These are phyloP conservation scores for Sinocyclocheilus maitianheensis DNA, from an alignment of 2,113 vertebrate genomes.

Conservation along the genomic window DNA sequence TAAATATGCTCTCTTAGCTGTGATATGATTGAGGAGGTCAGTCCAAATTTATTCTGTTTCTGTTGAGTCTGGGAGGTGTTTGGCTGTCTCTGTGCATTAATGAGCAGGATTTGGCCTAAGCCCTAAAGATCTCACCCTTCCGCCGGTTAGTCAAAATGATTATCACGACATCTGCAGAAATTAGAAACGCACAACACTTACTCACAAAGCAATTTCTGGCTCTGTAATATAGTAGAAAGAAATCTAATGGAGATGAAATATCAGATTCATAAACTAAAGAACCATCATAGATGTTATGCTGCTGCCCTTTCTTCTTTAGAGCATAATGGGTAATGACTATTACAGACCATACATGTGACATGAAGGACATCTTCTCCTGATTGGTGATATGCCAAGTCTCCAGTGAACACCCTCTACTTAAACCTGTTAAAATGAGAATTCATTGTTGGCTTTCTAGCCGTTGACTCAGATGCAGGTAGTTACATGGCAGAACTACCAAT, in stretches of 20 bases:
- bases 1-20: neutral
- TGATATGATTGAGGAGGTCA: neutral
- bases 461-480: conserved; percentile 10
- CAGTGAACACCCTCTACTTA: neutral
- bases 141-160: neutral
- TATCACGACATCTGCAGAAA: neutral
- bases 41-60: neutral
- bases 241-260: conserved; percentile 7
- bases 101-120: conserved; percentile 37
- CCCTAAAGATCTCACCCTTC: conserved; percentile 21
- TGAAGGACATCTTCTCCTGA: neutral
- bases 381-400: neutral
- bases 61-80: neutral
- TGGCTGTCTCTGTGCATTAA: conserved; percentile 28
- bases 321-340: neutral
- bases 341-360: neutral
- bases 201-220: neutral
- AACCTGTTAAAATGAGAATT: conserved; percentile 23
- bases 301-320: neutral
- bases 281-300: neutral
- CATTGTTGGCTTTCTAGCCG: neutral
- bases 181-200: neutral
- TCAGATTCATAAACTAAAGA: neutral
- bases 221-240: neutral
- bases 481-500: conserved; percentile 29